Percentiles rank a stretch among this genome's conserved stretches.
Conservation (phyloP, 2,797 vertebrate species). For the Pachyuromys duprasi region DNA sequence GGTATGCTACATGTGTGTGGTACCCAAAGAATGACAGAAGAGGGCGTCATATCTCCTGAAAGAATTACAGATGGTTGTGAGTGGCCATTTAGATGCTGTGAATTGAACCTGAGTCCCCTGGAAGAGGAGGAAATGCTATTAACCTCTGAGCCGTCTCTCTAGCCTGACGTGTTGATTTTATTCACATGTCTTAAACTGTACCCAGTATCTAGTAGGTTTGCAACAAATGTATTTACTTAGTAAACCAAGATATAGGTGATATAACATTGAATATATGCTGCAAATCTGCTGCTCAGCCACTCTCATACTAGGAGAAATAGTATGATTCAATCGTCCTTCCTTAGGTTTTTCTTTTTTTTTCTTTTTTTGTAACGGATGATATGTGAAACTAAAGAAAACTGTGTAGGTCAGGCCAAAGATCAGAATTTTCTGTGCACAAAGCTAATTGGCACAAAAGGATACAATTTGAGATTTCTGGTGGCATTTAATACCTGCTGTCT, state of each 20-base stretch:
- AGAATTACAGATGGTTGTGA: too few species aligned
- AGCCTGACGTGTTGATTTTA: not conserved
- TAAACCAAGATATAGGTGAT: not conserved
- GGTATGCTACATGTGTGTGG: too few species aligned
- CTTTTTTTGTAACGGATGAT: not conserved
- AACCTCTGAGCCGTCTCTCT: not conserved
- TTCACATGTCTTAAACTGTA: not conserved
- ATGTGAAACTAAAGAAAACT: constrained; percentile 30
- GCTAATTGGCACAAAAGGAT: constrained; percentile 54
- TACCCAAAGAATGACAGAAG: not conserved
- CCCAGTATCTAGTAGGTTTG: not conserved
- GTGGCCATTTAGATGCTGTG: not conserved
- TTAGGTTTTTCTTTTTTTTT: not conserved
- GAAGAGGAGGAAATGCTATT: not conserved
- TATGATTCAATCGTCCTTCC: not conserved
- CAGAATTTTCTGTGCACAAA: constrained; percentile 42
- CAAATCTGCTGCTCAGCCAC: not conserved
- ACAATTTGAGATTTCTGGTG: constrained; percentile 55
- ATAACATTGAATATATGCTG: not conserved
- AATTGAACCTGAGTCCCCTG: not conserved
- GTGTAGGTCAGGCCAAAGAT: not conserved
- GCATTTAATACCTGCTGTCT: constrained; percentile 29
- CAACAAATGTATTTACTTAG: not conserved
- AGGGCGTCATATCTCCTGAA: too few species aligned
- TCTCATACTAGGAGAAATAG: not conserved